Percentiles rank a stretch among this genome's conserved stretches.
These are phyloP conservation scores for Hyphantria cunea DNA, from an alignment of 1,140 invertebrate species.

Conservation along the genomic window DNA sequence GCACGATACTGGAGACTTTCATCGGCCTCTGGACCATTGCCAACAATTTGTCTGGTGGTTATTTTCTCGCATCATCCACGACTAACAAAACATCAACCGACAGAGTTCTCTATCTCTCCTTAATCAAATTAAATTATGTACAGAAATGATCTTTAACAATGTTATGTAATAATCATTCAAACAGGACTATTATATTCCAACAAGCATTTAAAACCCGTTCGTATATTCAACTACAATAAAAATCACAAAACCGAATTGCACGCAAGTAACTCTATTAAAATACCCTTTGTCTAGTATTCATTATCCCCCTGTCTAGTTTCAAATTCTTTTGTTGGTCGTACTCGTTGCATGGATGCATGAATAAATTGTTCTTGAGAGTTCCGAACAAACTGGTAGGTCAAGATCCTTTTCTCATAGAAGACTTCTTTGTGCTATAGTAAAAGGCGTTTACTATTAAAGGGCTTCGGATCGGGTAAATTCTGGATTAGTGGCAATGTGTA, in stretches of 20 bases:
- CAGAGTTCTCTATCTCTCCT: constrained; percentile 24
- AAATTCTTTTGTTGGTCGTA: constrained; percentile 74
- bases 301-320: constrained; percentile 79
- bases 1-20: constrained; percentile 44
- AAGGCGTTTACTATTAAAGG: constrained; percentile 77
- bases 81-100: constrained; percentile 56
- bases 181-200: constrained; percentile 38
- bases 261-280: constrained; percentile 79
- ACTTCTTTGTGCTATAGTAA: constrained; percentile 75
- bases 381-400: constrained; percentile 79
- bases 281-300: constrained; percentile 76
- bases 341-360: constrained; percentile 77
- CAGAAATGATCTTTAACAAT: constrained; percentile 9
- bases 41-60: constrained; percentile 67
- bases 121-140: constrained; percentile 20
- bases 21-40: constrained; percentile 67
- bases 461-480: constrained; percentile 60
- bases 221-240: constrained; percentile 52
- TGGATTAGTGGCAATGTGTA: constrained; percentile 43
- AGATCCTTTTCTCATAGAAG: constrained; percentile 81
- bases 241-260: constrained; percentile 67
- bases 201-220: constrained; percentile 37
- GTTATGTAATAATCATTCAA: constrained; percentile 13
- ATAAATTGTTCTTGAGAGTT: constrained; percentile 79
- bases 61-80: constrained; percentile 69